Evolutionary conservation across 2,888 invertebrate species (phyloP), one percentile per base, ranked within the genome.

Genomic region (Torymus tubicola): DNA sequence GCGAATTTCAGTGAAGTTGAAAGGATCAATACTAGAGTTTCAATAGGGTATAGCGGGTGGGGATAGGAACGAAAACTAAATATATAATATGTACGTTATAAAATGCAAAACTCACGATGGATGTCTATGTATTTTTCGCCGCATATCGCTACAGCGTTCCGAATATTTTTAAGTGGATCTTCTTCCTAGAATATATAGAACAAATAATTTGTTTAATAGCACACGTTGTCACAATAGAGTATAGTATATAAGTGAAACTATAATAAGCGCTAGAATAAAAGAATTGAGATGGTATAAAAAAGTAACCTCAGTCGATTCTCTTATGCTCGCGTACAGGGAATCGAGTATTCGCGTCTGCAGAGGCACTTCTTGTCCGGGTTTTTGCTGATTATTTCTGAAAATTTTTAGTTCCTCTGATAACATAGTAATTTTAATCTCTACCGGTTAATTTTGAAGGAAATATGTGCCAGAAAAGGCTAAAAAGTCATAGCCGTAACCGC

Each of bases 81-180:
- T 21, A 21, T 2, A 21, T 21, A 21, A 61, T 18, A 12, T 31
- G 18, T 16, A 52, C 14, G 24, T 42, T 42, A 77, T 18, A 74
- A 67, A 65, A 31, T 31, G 42, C 42, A 63, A 57, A 71, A 83
- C 81, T 83, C 85, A 86, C 86, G 85, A 78, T 84, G 85, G 65
- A 84, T 84, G 63, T 85, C 84, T 67, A 83, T 78, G 80, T 70
- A 75, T n/a, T 84, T 83, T 83, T 79, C 82, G 8, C 86, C 85
- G 74, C 86, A 87, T 69, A 86, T 83, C n/a, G 72, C 74, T 8
- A 82, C 80, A 16, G 78, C 80, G 24, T 83, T 82, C 14, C 81
- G 65, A 73, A 85, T 83, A 31, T 68, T 79, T 71, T 82, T 81
- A 12, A 83, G 42, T 24, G 84, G 78, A 80, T 85, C 84, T n/a